These are phyloP conservation scores for Discoglossus pictus DNA, from an alignment of 2,797 vertebrate species.

Conservation along the genomic window DNA sequence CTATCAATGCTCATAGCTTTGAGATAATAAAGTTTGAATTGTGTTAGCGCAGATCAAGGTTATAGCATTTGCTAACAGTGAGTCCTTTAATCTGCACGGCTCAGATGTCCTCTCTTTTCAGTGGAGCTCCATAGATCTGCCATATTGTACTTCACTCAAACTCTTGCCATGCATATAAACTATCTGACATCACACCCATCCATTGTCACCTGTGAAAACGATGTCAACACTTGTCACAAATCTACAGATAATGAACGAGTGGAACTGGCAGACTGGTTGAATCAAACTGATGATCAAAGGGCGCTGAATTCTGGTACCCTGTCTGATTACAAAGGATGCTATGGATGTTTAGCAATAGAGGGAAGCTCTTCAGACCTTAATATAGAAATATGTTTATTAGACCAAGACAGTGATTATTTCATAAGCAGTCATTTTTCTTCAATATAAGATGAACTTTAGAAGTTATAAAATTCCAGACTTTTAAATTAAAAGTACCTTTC, in stretches of 20 bases:
- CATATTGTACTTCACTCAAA: background rate
- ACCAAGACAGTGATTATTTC: no score
- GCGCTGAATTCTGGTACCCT: background rate
- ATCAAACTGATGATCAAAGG: background rate
- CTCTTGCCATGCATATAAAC: conserved; percentile 7
- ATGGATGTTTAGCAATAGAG: no score
- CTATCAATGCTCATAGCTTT: background rate
- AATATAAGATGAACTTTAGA: no score
- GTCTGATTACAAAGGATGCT: no score
- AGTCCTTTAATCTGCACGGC: background rate
- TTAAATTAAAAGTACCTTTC: no score
- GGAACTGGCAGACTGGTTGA: conserved; percentile 3
- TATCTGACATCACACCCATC: background rate
- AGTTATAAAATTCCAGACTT: no score
- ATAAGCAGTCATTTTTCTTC: no score
- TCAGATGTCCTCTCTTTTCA: background rate
- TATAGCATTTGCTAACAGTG: background rate
- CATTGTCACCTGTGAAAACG: background rate
- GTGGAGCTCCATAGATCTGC: background rate
- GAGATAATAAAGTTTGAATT: conserved; percentile 8
- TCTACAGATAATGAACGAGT: conserved; percentile 13
- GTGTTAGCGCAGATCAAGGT: conserved; percentile 2
- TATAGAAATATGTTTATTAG: no score
- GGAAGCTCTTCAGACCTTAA: background rate
- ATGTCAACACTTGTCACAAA: background rate